Percentiles rank a stretch among this genome's conserved stretches.
phyloP scores from a whole-genome alignment of 2,113 vertebrate genomes.

The Hippocampus guttulatus region DNA sequence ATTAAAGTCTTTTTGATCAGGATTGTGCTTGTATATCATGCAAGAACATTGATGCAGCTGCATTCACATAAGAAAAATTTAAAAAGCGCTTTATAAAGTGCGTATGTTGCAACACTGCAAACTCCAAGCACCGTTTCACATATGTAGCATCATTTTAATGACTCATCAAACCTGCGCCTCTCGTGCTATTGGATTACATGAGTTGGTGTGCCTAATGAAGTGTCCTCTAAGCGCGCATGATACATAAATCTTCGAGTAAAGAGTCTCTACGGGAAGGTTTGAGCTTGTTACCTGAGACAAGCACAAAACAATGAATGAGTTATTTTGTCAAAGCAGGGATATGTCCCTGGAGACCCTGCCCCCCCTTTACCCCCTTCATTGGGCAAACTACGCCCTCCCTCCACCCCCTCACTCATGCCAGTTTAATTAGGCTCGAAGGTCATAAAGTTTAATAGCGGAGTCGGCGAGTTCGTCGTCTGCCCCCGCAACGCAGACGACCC shows the following conservation, averaged over 20 bases:
- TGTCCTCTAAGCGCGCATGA: not conserved
- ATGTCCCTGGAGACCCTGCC: conserved; percentile 17
- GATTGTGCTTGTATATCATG: too few species aligned
- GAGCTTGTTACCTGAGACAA: not conserved
- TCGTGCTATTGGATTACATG: not conserved
- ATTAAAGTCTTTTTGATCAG: too few species aligned
- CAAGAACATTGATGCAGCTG: too few species aligned
- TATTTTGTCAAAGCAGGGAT: conserved; percentile 7
- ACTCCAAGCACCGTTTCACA: too few species aligned
- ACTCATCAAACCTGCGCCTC: not conserved
- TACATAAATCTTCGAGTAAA: too few species aligned
- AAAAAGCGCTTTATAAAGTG: too few species aligned
- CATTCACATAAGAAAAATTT: too few species aligned
- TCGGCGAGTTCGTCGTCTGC: conserved; percentile 25
- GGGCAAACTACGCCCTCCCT: too few species aligned
- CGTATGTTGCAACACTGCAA: too few species aligned
- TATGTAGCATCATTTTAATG: not conserved
- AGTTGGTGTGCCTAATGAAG: not conserved
- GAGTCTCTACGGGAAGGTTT: not conserved
- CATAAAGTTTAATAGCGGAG: conserved; percentile 60
- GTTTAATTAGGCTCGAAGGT: conserved; percentile 57
- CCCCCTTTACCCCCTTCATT: conserved; percentile 15
- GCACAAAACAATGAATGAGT: not conserved
- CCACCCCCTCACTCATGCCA: conserved; percentile 29
- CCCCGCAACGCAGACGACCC: not conserved